phyloP scores from a whole-genome alignment of 2,888 invertebrate species.

The Acanthacorydalis orientalis region DNA sequence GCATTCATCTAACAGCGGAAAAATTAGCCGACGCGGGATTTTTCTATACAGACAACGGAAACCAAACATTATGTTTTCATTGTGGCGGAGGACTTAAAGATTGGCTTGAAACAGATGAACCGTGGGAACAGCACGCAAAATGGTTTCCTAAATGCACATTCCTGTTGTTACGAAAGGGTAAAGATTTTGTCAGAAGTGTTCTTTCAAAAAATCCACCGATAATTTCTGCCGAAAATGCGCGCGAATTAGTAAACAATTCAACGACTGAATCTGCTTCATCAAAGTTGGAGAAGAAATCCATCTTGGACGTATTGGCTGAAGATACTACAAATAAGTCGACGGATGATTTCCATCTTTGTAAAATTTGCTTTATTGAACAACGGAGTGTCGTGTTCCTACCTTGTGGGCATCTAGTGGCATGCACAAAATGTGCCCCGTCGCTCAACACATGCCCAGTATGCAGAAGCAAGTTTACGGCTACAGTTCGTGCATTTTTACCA shows the following conservation, averaged over 20 bases:
- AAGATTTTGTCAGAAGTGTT: slow-evolving; percentile 53
- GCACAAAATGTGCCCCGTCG: slow-evolving; percentile 78
- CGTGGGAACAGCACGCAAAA: slow-evolving; percentile 87
- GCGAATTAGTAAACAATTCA: background rate
- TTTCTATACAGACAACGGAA: slow-evolving; percentile 75
- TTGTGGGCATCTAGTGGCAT: slow-evolving; percentile 88
- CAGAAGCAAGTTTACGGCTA: slow-evolving; percentile 52
- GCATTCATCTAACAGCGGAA: slow-evolving; percentile 62
- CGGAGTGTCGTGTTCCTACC: slow-evolving; percentile 84
- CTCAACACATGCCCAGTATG: slow-evolving; percentile 79
- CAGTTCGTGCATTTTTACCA: slow-evolving; percentile 13
- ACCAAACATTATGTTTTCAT: slow-evolving; percentile 83
- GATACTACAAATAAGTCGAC: slow-evolving; percentile 10
- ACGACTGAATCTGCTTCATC: background rate
- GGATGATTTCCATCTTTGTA: slow-evolving; percentile 56
- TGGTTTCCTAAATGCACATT: slow-evolving; percentile 85
- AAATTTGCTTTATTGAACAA: slow-evolving; percentile 82
- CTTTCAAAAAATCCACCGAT: slow-evolving; percentile 31
- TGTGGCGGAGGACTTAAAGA: slow-evolving; percentile 89
- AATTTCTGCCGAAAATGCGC: slow-evolving; percentile 20
- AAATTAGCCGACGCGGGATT: slow-evolving; percentile 80
- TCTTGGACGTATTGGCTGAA: background rate
- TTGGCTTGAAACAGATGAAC: slow-evolving; percentile 82
- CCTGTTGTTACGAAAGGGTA: slow-evolving; percentile 64
- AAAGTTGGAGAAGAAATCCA: background rate